Conservation (phyloP, 1,140 invertebrate genomes). For the Cydia pomonella region DNA sequence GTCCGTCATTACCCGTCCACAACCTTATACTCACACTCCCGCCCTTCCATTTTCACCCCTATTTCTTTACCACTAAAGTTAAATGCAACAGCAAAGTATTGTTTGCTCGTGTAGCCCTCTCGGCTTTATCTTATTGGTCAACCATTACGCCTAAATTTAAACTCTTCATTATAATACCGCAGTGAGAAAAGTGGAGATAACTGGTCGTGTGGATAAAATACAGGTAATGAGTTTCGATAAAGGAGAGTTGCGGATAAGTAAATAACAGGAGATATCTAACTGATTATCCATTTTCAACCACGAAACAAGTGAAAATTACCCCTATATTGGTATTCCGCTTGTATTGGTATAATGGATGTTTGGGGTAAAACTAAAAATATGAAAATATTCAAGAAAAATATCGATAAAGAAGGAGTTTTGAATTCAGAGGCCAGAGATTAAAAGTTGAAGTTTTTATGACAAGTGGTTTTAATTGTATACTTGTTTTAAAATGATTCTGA, state of each 20-base stretch:
- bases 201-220: conserved; percentile 72
- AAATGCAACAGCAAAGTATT: conserved; percentile 33
- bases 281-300: conserved; percentile 45
- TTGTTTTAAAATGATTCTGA: no score
- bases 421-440: no score
- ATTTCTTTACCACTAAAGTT: conserved; percentile 44
- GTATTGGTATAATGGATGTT: no score
- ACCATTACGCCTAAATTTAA: conserved; percentile 80
- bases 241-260: conserved; percentile 60
- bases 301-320: not conserved
- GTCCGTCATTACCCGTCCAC: conserved; percentile 71
- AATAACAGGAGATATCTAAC: conserved; percentile 53
- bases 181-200: conserved; percentile 77
- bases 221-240: conserved; percentile 78
- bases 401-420: no score
- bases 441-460: no score
- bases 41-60: conserved; percentile 44
- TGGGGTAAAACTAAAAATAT: no score
- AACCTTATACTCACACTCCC: conserved; percentile 43
- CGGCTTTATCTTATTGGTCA: conserved; percentile 80
- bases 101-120: conserved; percentile 59
- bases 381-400: no score
- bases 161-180: conserved; percentile 78
- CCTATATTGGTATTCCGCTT: not conserved
- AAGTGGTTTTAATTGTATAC: no score